Conservation (phyloP, 2,113 vertebrate genomes). For the Nesogale talazaci region DNA sequence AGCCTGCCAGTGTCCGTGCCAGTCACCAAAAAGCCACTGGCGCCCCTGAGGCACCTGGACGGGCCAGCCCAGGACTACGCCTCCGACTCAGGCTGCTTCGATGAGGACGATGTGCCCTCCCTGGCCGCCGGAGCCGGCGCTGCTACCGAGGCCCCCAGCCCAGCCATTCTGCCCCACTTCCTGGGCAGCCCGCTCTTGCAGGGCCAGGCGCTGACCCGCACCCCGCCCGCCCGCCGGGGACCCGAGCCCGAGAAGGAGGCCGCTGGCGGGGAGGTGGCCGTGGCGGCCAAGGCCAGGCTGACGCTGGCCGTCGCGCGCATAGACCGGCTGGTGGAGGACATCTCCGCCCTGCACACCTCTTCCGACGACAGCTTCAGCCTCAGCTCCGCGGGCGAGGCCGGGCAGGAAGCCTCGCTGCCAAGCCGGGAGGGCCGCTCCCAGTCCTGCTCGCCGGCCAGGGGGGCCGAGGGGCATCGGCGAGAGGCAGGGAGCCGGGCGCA, state of each 20-base stretch:
- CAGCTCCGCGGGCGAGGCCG: constrained; percentile 94
- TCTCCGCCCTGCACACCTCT: constrained; percentile 95
- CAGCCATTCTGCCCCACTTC: constrained; percentile 94
- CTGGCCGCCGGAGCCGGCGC: constrained; percentile 89
- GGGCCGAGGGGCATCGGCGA: constrained; percentile 88
- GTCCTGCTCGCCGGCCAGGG: constrained; percentile 93
- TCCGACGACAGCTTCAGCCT: constrained; percentile 98
- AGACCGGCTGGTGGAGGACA: constrained; percentile 96
- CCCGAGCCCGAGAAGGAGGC: constrained; percentile 81
- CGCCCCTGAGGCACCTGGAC: constrained; percentile 91
- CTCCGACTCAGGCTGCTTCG: constrained; percentile 97
- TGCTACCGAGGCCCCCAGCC: constrained; percentile 83
- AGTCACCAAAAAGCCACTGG: constrained; percentile 88
- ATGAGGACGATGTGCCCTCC: constrained; percentile 95
- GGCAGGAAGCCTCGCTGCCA: constrained; percentile 86
- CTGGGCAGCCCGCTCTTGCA: constrained; percentile 94
- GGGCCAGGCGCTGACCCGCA: constrained; percentile 88
- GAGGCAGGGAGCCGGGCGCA: constrained; percentile 89
- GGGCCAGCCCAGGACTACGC: constrained; percentile 96
- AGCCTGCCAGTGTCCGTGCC: constrained; percentile 89
- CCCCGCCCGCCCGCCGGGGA: constrained; percentile 74
- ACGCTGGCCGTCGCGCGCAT: constrained; percentile 95
- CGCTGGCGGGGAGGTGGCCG: constrained; percentile 88
- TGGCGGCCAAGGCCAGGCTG: constrained; percentile 94
- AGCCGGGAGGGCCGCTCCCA: constrained; percentile 91